Percentiles rank a stretch among this genome's conserved stretches.
Conservation (phyloP, 2,888 invertebrate species). For the Dynastes hyllus region DNA sequence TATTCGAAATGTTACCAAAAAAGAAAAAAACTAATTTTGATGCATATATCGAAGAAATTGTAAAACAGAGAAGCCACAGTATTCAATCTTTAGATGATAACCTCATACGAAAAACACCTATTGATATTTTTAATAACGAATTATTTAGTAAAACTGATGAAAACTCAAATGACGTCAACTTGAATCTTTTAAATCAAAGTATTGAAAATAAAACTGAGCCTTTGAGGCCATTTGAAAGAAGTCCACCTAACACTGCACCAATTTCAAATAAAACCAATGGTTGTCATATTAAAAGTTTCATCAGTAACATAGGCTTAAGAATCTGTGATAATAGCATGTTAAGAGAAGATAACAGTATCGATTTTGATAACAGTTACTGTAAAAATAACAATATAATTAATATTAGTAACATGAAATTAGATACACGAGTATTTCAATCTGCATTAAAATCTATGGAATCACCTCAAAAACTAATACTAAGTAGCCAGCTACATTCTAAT, state of each 20-base stretch:
- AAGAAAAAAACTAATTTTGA: slow-evolving; percentile 26
- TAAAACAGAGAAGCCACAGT: neutral
- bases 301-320: neutral
- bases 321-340: neutral
- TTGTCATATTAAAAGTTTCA: no score
- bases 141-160: neutral
- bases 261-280: no score
- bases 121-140: slow-evolving; percentile 25
- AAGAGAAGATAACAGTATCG: slow-evolving; percentile 10
- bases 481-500: neutral
- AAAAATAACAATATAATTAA: slow-evolving; percentile 5
- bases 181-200: no score
- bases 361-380: neutral
- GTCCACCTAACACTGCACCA: no score
- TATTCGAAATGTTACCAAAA: neutral
- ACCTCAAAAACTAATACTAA: neutral
- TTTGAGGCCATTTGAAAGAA: no score
- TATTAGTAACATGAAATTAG: slow-evolving; percentile 22
- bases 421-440: neutral
- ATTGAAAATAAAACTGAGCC: no score
- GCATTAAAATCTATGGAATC: neutral
- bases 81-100: slow-evolving; percentile 18
- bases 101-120: slow-evolving; percentile 14
- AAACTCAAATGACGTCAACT: no score
- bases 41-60: slow-evolving; percentile 9